Conservation (phyloP, 2,113 vertebrate species). For the Labeo rohita region DNA sequence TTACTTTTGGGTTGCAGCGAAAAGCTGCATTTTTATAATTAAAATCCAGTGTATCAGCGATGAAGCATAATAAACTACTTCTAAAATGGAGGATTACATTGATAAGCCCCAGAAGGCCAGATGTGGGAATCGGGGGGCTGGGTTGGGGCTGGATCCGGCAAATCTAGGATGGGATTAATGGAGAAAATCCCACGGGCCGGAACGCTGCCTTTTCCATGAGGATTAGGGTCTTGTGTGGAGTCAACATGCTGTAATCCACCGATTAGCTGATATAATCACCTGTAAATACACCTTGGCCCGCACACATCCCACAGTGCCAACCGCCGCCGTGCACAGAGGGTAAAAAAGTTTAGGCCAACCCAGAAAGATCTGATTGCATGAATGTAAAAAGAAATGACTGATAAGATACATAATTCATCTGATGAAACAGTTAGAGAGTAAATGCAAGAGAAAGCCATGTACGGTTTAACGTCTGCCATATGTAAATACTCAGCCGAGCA, state of each 20-base stretch:
- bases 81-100: slow-evolving; percentile 78
- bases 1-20: slow-evolving; percentile 69
- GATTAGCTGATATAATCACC: slow-evolving; percentile 89
- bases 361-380: not conserved
- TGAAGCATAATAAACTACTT: slow-evolving; percentile 76
- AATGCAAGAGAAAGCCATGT: not conserved
- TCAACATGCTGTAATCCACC: slow-evolving; percentile 81
- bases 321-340: not conserved
- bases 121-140: slow-evolving; percentile 72
- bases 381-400: not conserved
- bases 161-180: slow-evolving; percentile 72
- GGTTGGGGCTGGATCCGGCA: not conserved
- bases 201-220: slow-evolving; percentile 62
- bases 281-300: slow-evolving; percentile 80
- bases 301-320: slow-evolving; percentile 44
- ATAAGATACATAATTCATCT: not conserved
- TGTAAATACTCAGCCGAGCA: not conserved
- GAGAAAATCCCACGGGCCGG: slow-evolving; percentile 68
- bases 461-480: not conserved
- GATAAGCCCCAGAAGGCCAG: slow-evolving; percentile 74
- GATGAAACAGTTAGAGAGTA: not conserved
- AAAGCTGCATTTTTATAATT: slow-evolving; percentile 82
- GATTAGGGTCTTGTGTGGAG: slow-evolving; percentile 73
- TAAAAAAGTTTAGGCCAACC: not conserved
- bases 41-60: slow-evolving; percentile 71